Percentiles rank a stretch among this genome's conserved stretches.
Conservation (phyloP, 2,888 invertebrate genomes). For the Erebia epiphron region DNA sequence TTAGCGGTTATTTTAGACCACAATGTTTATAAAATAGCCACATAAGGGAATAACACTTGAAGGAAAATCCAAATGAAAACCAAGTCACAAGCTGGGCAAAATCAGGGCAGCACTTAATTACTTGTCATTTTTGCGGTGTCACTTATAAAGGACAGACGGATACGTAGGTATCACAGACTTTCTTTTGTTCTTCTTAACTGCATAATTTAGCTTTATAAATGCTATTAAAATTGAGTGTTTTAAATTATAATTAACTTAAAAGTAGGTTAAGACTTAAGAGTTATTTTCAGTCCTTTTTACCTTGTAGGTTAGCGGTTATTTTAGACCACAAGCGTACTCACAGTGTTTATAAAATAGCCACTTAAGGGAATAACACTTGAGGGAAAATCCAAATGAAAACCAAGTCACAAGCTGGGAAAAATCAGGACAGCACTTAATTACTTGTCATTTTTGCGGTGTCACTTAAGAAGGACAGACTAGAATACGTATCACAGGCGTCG, state of each 20-base stretch:
- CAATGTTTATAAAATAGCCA: slow-evolving; percentile 61
- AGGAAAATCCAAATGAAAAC: slow-evolving; percentile 49
- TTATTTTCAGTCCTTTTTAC: slow-evolving; percentile 9
- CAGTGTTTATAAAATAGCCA: slow-evolving; percentile 61
- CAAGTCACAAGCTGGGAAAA: slow-evolving; percentile 62
- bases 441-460: slow-evolving; percentile 66
- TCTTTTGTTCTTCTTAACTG: neutral
- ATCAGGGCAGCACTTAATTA: slow-evolving; percentile 50
- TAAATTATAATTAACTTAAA: neutral
- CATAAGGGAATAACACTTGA: slow-evolving; percentile 56
- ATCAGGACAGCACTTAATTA: slow-evolving; percentile 50
- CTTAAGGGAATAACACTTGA: slow-evolving; percentile 60
- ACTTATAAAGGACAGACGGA: slow-evolving; percentile 40
- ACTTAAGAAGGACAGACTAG: slow-evolving; percentile 55
- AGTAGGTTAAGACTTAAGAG: neutral
- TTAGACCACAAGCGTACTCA: slow-evolving; percentile 66
- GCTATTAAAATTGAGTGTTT: neutral
- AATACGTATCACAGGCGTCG: slow-evolving; percentile 68
- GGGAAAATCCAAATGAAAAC: slow-evolving; percentile 50
- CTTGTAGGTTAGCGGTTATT: slow-evolving; percentile 26
- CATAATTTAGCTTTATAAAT: neutral
- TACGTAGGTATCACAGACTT: slow-evolving; percentile 44
- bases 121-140: slow-evolving; percentile 66
- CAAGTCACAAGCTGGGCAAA: slow-evolving; percentile 62
- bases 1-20: slow-evolving; percentile 37